Base-by-base conservation (phyloP, 2,113 vertebrate genomes). In the Natator depressus region DNA sequence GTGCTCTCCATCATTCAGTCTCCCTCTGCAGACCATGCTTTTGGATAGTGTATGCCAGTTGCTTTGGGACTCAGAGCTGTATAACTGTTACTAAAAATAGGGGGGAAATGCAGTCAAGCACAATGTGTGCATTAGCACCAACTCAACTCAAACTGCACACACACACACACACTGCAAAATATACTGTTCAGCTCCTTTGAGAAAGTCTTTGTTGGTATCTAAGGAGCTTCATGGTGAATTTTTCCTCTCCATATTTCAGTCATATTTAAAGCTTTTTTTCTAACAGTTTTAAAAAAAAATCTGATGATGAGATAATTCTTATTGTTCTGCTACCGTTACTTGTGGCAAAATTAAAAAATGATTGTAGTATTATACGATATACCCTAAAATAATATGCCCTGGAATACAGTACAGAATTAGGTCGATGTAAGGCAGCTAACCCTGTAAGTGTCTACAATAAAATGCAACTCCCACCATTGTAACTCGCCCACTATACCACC, bases 1-100 rank as follows among this genome's bases (percentile, higher is more conserved):
- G 11, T 84, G 85, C n/a, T 94, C 87, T 62, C 84, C 57, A 69
- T 91, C 90, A 82, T 85, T 97, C 91, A 38, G 3, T 51, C 94
- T 95, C 91, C 35, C 20, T 81, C 3, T 49, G 55, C 22, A 98
- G 94, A 93, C 72, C 72, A 76, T 16, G 51, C 0, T 92, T 96
- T 96, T 93, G 87, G 93, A 62, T 80, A 81, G 81, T 6, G 1
- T 8, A 2, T 80, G n/a, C 62, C 91, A 69, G 62, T 93, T 91
- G 25, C 78, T 87, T 5, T 62, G 62, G 83, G 88, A 88, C 81
- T 27, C 6, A 62, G 53, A 80, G 38, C 11, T 95, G 79, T 10
- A 2, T 54, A 57, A 8, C 82, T 82, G 46, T 87, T 85, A 72
- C 22, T 75, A 29, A 89, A 88, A 89, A 79, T 47, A 78, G 65